Conservation (phyloP, 2,113 vertebrate species). For the Benitochromis conjunctus region DNA sequence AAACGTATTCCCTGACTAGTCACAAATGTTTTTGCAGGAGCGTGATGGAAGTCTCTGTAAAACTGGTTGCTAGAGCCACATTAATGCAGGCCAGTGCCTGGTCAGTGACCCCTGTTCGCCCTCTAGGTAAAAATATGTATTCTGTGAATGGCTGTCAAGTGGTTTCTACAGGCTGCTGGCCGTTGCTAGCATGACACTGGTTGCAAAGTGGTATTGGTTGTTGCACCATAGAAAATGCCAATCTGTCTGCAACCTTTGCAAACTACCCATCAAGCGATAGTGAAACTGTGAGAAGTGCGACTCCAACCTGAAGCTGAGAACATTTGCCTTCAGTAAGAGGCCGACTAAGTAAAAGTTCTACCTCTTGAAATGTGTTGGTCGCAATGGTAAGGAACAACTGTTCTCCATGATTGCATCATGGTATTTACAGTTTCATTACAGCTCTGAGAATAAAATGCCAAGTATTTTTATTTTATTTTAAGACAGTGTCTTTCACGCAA, state of each 20-base stretch:
- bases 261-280: background rate
- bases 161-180: background rate
- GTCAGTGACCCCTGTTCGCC: background rate
- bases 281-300: background rate
- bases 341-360: background rate
- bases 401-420: background rate
- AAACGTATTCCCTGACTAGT: background rate
- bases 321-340: background rate
- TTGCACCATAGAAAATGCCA: background rate
- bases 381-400: background rate
- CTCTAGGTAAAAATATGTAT: background rate
- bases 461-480: background rate
- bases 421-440: background rate
- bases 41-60: background rate
- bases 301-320: background rate
- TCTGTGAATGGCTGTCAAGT: background rate
- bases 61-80: background rate
- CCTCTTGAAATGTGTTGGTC: background rate
- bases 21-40: background rate
- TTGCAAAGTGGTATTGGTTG: background rate
- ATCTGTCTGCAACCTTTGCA: background rate
- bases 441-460: background rate
- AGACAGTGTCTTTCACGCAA: background rate
- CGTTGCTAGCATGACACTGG: background rate
- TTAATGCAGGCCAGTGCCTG: background rate